phyloP scores from a whole-genome alignment of 2,113 vertebrate species.

The Herpailurus yagouaroundi region DNA sequence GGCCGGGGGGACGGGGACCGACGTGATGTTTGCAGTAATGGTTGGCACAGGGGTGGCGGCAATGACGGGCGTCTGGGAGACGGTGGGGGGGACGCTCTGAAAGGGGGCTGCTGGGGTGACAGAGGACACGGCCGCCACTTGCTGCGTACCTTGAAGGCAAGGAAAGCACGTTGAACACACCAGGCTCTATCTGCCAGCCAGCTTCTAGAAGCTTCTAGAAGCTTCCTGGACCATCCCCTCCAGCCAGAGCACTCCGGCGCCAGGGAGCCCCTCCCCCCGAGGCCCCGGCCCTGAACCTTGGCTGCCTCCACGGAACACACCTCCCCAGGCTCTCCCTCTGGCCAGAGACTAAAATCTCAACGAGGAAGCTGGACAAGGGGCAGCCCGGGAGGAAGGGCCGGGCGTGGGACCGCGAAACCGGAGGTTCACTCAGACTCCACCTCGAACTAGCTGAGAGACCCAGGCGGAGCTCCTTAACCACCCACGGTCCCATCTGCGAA shows the following conservation, averaged over 20 bases:
- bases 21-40: conserved; percentile 86
- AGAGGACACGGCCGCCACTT: conserved; percentile 90
- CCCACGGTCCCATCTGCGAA: fast-evolving
- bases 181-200: background rate
- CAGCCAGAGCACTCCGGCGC: background rate
- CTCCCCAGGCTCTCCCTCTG: background rate
- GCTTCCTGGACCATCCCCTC: background rate
- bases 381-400: fast-evolving
- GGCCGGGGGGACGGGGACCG: conserved; percentile 84
- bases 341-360: background rate
- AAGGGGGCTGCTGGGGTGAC: conserved; percentile 91
- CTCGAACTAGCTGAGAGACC: fast-evolving
- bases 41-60: conserved; percentile 94
- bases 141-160: conserved; percentile 84
- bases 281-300: fast-evolving
- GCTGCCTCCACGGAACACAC: background rate
- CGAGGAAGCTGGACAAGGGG: fast-evolving
- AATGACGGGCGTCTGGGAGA: conserved; percentile 95
- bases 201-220: background rate
- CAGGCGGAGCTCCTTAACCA: fast-evolving
- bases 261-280: background rate
- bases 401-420: fast-evolving
- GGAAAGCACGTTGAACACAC: background rate
- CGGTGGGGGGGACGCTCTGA: conserved; percentile 89
- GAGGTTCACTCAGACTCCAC: fast-evolving